Conservation (phyloP, 2,113 vertebrate species). For the Sturnira hondurensis region DNA sequence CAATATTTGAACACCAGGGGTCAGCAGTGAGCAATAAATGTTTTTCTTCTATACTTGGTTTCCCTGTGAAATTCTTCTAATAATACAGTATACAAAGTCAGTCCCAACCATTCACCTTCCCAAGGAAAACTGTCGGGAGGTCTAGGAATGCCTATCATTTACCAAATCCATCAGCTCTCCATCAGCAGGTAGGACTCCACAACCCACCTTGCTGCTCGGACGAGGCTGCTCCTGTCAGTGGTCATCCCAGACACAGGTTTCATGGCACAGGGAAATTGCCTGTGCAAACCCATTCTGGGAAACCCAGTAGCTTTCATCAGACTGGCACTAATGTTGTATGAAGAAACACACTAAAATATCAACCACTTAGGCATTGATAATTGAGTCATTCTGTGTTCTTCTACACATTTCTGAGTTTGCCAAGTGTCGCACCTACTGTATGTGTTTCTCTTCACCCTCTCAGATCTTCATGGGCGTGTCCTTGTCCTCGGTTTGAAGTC, state of each 20-base stretch:
- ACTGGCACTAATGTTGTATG: not conserved
- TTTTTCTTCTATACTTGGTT: not conserved
- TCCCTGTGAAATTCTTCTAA: not conserved
- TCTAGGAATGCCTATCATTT: not conserved
- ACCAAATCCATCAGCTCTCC: not conserved
- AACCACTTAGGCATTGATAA: not conserved
- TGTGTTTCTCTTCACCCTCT: not conserved
- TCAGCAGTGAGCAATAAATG: not conserved
- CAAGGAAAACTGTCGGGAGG: not conserved
- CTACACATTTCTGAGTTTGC: not conserved
- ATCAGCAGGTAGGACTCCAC: not conserved
- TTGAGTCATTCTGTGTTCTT: not conserved
- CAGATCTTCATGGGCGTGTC: not conserved
- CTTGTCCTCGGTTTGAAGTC: not conserved
- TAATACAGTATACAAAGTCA: rapidly evolving
- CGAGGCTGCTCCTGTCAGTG: too few relatives aligned
- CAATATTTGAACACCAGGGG: not conserved
- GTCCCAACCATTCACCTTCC: not conserved
- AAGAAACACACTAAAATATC: not conserved
- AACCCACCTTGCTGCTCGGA: not conserved
- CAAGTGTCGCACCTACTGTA: not conserved
- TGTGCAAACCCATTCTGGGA: not conserved
- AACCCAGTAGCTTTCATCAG: not conserved
- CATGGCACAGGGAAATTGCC: too few relatives aligned
- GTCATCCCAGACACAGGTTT: too few relatives aligned